Percentiles rank a stretch among this genome's conserved stretches.
These are phyloP conservation scores for Mormoops blainvillei DNA, from an alignment of 2,113 vertebrate species.

Conservation along the genomic window DNA sequence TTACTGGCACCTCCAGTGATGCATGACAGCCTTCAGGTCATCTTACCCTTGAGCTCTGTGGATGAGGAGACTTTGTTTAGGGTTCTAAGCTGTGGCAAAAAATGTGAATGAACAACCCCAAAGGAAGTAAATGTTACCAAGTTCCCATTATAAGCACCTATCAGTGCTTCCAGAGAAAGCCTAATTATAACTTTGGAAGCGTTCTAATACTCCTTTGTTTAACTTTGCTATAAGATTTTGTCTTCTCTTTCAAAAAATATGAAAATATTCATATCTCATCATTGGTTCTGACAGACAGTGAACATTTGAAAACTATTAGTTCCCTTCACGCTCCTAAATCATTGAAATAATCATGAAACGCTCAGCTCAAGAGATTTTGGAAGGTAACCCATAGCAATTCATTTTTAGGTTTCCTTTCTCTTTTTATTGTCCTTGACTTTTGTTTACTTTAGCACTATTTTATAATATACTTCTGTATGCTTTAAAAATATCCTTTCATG, in stretches of 20 bases:
- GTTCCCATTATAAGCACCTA: not conserved
- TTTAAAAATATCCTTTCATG: not conserved
- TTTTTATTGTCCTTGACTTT: not conserved
- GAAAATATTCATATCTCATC: not conserved
- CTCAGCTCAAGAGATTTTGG: not conserved
- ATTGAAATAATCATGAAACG: not conserved
- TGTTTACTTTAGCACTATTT: not conserved
- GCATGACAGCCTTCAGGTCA: not conserved
- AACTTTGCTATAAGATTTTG: conserved; percentile 30
- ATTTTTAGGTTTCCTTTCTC: not conserved
- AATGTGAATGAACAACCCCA: not conserved
- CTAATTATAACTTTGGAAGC: not conserved
- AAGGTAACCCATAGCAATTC: not conserved
- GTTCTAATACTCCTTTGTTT: conserved; percentile 3
- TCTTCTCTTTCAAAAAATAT: not conserved
- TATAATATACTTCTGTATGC: not conserved
- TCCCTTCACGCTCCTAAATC: not conserved
- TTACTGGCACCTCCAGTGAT: not conserved
- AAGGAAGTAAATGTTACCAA: not conserved
- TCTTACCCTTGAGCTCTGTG: not conserved
- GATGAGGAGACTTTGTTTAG: not conserved
- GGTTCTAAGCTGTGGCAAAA: not conserved
- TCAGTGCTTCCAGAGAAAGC: not conserved
- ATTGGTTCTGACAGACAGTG: not conserved
- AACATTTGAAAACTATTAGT: not conserved